Evolutionary conservation across 1,140 invertebrate genomes (phyloP), one percentile per base, ranked within the genome.

Genomic region (Sycobia sp.): DNA sequence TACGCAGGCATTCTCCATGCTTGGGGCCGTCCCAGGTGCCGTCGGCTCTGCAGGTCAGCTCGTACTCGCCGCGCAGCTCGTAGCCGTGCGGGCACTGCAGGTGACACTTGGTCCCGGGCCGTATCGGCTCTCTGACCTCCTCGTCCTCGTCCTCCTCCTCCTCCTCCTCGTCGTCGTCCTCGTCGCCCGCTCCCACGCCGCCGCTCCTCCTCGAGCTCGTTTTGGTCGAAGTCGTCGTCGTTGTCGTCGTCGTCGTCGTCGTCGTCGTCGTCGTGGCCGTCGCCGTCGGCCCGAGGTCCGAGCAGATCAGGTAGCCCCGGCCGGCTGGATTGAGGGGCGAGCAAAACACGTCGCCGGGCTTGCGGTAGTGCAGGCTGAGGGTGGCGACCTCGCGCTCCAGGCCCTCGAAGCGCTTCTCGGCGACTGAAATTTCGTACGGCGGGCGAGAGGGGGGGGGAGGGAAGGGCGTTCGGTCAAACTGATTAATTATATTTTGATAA

Each of bases 21-120:
- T 80, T 77, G 13, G 77, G 73, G 7, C 81, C 81, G 22, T 77
- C 72, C 81, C 81, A 83, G 3, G 71, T 76, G 50, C 81, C 80
- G 39, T 79, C 76, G 13, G 67, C 61, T 20, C 72, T 73, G 66
- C 81, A 83, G 11, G 74, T 76, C 16, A 81, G 70, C 61, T 81
- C 76, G 69, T 81, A 83, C 56, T 79, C 78, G 41, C 80, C 81
- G 53, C 71, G 75, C 32, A 83, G 71, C 57, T 79, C 72, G 62
- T 80, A 83, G 22, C 78, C 76, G 27, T 62, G 69, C 27, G 80
- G 81, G 71, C 81, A 83, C 54, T 79, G 77, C 38, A 83, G 73
- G 57, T 72, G 76, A 66, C 81, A 83, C 57, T 81, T 79, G 34
- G 80, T 78, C 32, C 80, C 76, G 10, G 80, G 79, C n/a, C 73